These are phyloP conservation scores for Pampus argenteus DNA, from an alignment of 2,797 vertebrate species.

Conservation along the genomic window DNA sequence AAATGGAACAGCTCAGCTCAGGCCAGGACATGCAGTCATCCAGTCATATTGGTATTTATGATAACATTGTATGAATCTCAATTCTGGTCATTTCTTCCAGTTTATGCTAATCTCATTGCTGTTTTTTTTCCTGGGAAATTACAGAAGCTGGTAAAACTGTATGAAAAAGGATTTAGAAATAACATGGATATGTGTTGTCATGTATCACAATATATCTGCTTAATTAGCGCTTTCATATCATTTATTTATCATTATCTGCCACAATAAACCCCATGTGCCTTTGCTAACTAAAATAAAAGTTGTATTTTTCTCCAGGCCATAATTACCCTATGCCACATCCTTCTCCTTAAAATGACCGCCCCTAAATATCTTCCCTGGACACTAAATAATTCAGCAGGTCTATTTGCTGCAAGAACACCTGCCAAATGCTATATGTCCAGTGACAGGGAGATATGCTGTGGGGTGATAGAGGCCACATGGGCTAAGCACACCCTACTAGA, in stretches of 20 bases:
- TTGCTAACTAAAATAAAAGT: background rate
- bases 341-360: slow-evolving; percentile 32
- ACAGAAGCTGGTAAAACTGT: background rate
- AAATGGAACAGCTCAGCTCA: no score
- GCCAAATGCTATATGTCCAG: slow-evolving; percentile 46
- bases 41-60: background rate
- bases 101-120: background rate
- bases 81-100: no score
- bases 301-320: slow-evolving; percentile 17
- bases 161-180: background rate
- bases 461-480: slow-evolving; percentile 1
- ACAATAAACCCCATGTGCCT: background rate
- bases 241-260: background rate
- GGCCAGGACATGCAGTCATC: background rate
- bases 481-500: background rate
- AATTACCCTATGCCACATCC: no score
- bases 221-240: background rate
- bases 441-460: slow-evolving; percentile 11
- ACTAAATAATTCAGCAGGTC: slow-evolving; percentile 63
- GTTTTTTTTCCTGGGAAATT: background rate
- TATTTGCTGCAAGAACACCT: slow-evolving; percentile 50
- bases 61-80: background rate
- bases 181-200: background rate
- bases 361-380: slow-evolving; percentile 39
- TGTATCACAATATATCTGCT: slow-evolving; percentile 5